Percentiles rank a stretch among this genome's conserved stretches.
These are phyloP conservation scores for Lota lota DNA, from an alignment of 2,113 vertebrate species.

Conservation along the genomic window DNA sequence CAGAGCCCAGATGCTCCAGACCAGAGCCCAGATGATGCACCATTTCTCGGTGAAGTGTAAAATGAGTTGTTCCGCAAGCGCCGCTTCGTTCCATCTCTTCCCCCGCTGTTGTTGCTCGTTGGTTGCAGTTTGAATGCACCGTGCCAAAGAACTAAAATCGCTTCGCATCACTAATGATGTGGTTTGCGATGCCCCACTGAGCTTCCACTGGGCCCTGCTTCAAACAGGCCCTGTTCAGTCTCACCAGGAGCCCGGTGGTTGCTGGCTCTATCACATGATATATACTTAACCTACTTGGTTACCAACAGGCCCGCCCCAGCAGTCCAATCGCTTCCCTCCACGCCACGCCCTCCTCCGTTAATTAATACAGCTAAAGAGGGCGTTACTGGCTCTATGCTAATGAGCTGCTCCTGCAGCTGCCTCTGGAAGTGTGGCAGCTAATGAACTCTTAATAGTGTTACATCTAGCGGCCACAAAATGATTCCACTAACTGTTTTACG, in stretches of 20 bases:
- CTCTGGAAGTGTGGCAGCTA: conserved; percentile 64
- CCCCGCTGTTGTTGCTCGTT: too few relatives aligned
- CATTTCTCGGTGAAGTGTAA: conserved; percentile 54
- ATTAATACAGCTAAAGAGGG: conserved; percentile 22
- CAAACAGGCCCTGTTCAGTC: background rate
- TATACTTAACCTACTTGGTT: too few relatives aligned
- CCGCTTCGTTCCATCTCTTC: background rate
- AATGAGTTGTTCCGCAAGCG: conserved; percentile 18
- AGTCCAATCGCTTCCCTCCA: too few relatives aligned
- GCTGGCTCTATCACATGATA: too few relatives aligned
- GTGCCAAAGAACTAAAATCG: background rate
- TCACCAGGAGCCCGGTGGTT: background rate
- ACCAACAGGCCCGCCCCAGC: too few relatives aligned
- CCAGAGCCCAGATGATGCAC: conserved; percentile 28
- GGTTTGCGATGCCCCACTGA: background rate
- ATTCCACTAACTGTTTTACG: conserved; percentile 80
- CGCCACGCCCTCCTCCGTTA: too few relatives aligned
- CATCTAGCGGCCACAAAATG: conserved; percentile 72
- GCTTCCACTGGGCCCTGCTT: background rate
- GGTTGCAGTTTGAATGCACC: background rate
- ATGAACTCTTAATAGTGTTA: conserved; percentile 78
- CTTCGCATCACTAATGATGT: background rate
- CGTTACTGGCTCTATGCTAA: conserved; percentile 63
- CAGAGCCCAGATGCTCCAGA: conserved; percentile 28
- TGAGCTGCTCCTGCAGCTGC: conserved; percentile 41